These are phyloP conservation scores for Lasaia peninsularis DNA, from an alignment of 1,140 invertebrate genomes.

Conservation along the genomic window DNA sequence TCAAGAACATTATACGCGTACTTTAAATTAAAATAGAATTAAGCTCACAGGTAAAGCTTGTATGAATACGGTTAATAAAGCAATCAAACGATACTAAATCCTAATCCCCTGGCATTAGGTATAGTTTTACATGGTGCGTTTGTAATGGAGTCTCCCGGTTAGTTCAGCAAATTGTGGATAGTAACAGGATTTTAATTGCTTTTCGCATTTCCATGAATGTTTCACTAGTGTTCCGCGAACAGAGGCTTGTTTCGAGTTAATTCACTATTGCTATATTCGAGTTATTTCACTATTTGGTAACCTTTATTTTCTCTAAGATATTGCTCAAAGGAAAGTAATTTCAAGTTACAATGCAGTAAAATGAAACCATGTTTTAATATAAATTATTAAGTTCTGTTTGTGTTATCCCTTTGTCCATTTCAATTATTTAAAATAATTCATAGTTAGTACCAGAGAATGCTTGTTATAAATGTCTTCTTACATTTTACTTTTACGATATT, in stretches of 20 bases:
- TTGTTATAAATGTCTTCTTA: no score
- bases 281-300: not conserved
- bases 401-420: no score
- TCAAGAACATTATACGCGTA: conserved; percentile 2
- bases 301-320: conserved; percentile 1
- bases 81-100: not conserved
- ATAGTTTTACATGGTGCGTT: not conserved
- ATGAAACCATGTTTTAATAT: no score
- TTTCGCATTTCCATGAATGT: conserved; percentile 22
- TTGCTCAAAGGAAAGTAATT: not conserved
- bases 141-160: not conserved
- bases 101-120: not conserved
- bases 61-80: not conserved
- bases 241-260: conserved; percentile 18
- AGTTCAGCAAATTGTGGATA: conserved; percentile 4
- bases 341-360: no score
- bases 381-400: no score
- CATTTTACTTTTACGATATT: no score
- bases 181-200: conserved; percentile 29
- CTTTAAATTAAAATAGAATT: conserved; percentile 11
- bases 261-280: conserved; percentile 15
- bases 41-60: conserved; percentile 3
- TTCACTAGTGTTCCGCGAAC: conserved; percentile 15
- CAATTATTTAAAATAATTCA: no score
- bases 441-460: no score